Conservation (phyloP, 2,797 vertebrate species). For the Otolemur crassicaudatus region DNA sequence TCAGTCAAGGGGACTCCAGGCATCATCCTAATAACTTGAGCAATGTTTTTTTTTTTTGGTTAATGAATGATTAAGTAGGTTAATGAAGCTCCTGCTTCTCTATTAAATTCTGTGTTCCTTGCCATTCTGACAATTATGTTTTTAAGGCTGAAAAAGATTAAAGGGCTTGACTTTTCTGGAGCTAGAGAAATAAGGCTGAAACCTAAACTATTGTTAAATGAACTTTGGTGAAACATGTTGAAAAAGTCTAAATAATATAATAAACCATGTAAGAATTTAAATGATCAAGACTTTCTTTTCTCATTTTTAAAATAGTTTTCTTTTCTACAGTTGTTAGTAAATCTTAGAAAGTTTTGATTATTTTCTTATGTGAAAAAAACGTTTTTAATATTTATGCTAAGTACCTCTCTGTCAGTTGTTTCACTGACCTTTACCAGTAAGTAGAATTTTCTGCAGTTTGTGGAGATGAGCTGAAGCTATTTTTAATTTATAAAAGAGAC, state of each 20-base stretch:
- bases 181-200: not conserved
- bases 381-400: slow-evolving; percentile 50
- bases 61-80: not conserved
- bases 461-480: slow-evolving; percentile 47
- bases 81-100: not conserved
- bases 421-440: slow-evolving; percentile 45
- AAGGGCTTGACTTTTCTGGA: not conserved
- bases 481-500: slow-evolving; percentile 67
- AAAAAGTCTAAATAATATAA: not conserved
- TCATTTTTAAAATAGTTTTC: slow-evolving; percentile 4
- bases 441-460: slow-evolving; percentile 9
- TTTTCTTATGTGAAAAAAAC: not conserved
- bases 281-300: not conserved
- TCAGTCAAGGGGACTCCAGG: not conserved
- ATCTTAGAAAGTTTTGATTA: not conserved
- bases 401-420: not conserved
- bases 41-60: not conserved
- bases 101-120: not conserved
- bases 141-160: not conserved
- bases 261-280: not conserved
- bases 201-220: not conserved
- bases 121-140: not conserved
- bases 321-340: not conserved
- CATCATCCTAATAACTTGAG: not conserved
- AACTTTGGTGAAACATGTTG: not conserved